A percentile compares a stretch with the other conserved stretches of the same genome.
phyloP scores from a whole-genome alignment of 2,888 invertebrate species.

The Archaeoteleia sp. region DNA sequence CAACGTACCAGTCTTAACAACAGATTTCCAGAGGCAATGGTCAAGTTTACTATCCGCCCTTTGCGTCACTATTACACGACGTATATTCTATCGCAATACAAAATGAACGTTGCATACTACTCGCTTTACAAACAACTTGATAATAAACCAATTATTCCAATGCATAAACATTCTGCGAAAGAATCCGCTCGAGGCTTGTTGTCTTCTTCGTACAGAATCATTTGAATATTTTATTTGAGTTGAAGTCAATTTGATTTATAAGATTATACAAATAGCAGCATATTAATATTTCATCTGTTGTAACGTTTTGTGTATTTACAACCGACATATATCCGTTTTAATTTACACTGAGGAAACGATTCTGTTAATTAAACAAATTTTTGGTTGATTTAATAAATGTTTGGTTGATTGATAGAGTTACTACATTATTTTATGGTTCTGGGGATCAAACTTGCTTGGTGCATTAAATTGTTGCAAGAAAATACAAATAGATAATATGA shows the following conservation, averaged over 20 bases:
- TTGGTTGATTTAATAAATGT: no score
- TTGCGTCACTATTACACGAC: slow-evolving; percentile 16
- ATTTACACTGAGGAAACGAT: no score
- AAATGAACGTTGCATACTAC: slow-evolving; percentile 24
- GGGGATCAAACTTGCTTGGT: no score
- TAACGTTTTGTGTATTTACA: no score
- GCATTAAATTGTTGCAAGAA: no score
- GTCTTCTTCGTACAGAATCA: not conserved
- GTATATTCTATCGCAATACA: slow-evolving; percentile 22
- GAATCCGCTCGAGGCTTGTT: not conserved
- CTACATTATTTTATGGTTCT: no score
- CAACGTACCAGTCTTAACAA: slow-evolving; percentile 21
- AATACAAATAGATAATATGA: no score
- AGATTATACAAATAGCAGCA: no score
- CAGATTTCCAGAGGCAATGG: slow-evolving; percentile 35
- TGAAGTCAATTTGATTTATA: not conserved
- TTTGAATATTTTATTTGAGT: slow-evolving; percentile 7
- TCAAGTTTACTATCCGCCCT: slow-evolving; percentile 26
- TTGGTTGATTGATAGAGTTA: no score
- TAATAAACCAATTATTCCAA: slow-evolving; percentile 31
- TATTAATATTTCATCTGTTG: no score
- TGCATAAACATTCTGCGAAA: slow-evolving; percentile 8
- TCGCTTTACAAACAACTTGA: slow-evolving; percentile 19
- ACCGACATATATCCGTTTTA: no score
- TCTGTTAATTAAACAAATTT: no score